Conservation (phyloP, 30 jellyfish, hydroid and myxozoan species). For the Aurelia aurita complex sp. Pacific region DNA sequence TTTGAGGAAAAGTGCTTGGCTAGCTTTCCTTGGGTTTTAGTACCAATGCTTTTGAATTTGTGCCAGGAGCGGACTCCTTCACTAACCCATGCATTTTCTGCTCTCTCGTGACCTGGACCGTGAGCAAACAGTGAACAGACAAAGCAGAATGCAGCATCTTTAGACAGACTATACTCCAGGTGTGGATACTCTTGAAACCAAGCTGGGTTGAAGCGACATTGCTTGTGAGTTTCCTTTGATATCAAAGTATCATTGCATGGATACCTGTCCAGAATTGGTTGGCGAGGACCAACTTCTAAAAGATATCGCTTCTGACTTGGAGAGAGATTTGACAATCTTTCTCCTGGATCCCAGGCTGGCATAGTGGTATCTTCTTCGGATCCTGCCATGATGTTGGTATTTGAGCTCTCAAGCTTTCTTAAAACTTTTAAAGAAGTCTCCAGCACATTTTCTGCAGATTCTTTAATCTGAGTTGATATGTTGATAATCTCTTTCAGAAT, state of each 20-base stretch:
- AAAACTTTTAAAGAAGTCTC: conserved; percentile 6
- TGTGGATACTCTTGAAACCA: conserved; percentile 37
- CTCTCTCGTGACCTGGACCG: conserved; percentile 26
- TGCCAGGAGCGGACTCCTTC: conserved; percentile 39
- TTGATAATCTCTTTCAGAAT: background rate
- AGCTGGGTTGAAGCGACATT: conserved; percentile 36
- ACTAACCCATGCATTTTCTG: conserved; percentile 14
- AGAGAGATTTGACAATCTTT: conserved; percentile 1
- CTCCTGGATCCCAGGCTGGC: conserved; percentile 40
- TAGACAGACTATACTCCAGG: conserved; percentile 15
- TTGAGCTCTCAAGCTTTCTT: conserved; percentile 12
- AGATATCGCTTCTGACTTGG: conserved; percentile 21
- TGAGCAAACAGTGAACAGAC: conserved; percentile 12
- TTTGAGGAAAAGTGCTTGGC: conserved; percentile 20
- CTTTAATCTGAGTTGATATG: conserved; percentile 14
- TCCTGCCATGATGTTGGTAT: conserved; percentile 1
- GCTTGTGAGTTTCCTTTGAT: conserved; percentile 19
- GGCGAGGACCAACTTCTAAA: conserved; percentile 13
- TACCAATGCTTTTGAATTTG: conserved; percentile 13
- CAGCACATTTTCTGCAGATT: conserved; percentile 29
- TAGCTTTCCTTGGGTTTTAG: conserved; percentile 11
- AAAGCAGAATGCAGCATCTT: conserved; percentile 41
- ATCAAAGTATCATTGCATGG: conserved; percentile 22
- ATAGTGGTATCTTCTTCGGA: background rate
- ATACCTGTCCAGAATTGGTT: conserved; percentile 36